Base-by-base conservation (phyloP, 2,113 vertebrate genomes). In the Electrona antarctica region DNA sequence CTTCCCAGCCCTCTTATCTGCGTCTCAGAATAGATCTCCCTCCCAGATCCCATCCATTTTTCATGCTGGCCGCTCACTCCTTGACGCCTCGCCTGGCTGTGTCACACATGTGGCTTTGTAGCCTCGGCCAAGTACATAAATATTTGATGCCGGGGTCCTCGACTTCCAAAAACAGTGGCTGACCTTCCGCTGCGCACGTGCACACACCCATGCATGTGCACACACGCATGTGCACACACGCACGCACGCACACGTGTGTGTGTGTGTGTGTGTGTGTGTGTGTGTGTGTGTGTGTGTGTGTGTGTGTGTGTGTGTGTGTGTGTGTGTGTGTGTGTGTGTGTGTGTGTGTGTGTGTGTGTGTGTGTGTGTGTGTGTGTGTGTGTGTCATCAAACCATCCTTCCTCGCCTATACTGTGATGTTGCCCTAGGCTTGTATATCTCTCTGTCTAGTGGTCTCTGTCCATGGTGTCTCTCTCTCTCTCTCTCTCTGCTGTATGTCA, bases 41-140 rank as follows among this genome's bases (percentile, higher is more conserved):
- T 69, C 6, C 41, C 15, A 13, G 62, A 60, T 11, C 68, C 73
- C 86, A 88, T 88, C 77, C 82, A 88, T 90, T 83, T 87, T 88
- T 88, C 76, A 88, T 87, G 74, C 46, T 2, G 21, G 21, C 47
- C 65, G 59, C 33, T 6, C 7, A 45, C 72, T 73, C 74, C 61
- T 59, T 52, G 71, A 71, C 52, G 69, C 50, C 9, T 61, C 41
- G 15, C 56, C 80, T 70, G 66, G 64, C 50, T 7, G 66, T 75
- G 71, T 87, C 72, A 41, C 82, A 78, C 56, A 55, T 46, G 73
- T 59, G 75, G 55, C 62, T 54, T 64, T 51, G 46, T 15, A 54
- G 8, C 72, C 0, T 7, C 47, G 14, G 73, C 77, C 64, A 12
- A 50, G 50, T 47, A 58, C 66, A 75, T 85, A 28, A 78, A 87